Conservation (phyloP, 2,113 vertebrate genomes). For the Colinus virginianus region DNA sequence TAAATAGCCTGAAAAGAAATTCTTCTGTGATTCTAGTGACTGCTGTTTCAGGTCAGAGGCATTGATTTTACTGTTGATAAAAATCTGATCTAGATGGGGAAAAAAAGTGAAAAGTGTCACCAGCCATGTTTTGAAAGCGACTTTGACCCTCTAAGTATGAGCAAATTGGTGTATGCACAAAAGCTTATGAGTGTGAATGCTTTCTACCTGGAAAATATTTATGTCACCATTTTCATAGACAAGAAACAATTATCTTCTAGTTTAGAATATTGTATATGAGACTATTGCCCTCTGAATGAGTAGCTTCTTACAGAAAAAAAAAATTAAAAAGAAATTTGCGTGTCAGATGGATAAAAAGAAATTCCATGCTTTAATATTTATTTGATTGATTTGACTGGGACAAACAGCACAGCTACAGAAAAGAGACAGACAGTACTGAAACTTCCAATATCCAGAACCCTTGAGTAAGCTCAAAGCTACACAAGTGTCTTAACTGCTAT, state of each 20-base stretch:
- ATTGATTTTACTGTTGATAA: background rate
- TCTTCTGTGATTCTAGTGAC: background rate
- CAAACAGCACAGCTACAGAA: background rate
- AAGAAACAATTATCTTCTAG: constrained; percentile 31
- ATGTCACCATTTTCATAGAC: constrained; percentile 33
- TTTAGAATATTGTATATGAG: constrained; percentile 21
- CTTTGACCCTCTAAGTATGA: background rate
- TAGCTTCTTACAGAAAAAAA: constrained; percentile 24
- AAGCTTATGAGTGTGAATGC: background rate
- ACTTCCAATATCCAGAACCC: background rate
- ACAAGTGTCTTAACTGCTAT: background rate
- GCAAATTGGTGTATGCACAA: background rate
- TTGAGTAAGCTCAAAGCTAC: background rate
- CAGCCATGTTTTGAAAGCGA: background rate
- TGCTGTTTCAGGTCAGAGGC: background rate
- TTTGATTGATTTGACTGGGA: background rate
- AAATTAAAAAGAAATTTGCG: background rate
- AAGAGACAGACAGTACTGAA: background rate
- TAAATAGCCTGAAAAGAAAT: background rate
- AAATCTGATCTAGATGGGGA: background rate
- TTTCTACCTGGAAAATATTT: constrained; percentile 39
- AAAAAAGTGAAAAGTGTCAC: background rate
- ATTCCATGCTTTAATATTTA: background rate
- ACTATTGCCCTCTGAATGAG: constrained; percentile 6
- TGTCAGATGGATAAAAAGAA: background rate